Evolutionary conservation across 2,797 vertebrate species (phyloP).

Genomic region (Otolemur crassicaudatus): DNA sequence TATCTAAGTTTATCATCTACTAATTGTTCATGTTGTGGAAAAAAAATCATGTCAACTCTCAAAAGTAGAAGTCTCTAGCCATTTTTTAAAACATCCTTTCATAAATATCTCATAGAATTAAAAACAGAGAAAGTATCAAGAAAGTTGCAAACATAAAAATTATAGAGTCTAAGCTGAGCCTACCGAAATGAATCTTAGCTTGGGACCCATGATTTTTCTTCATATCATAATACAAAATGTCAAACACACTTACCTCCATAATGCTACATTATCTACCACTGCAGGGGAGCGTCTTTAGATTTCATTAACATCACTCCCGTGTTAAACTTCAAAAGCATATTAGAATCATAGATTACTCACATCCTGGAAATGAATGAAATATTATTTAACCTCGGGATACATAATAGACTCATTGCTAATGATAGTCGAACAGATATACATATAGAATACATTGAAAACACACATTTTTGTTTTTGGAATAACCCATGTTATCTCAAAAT

Average conservation of each 20-base stretch:
- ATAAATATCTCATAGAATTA: conserved; percentile 69
- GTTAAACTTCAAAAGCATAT: conserved; percentile 45
- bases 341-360: background rate
- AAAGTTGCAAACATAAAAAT: conserved; percentile 48
- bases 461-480: too few relatives aligned
- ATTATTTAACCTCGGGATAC: background rate
- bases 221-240: background rate
- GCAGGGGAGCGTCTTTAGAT: background rate
- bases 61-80: conserved; percentile 41
- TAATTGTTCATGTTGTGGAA: background rate
- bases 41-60: conserved; percentile 55
- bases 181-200: conserved; percentile 54
- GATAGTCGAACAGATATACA: background rate
- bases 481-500: background rate
- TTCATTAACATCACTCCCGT: background rate
- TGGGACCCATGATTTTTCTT: conserved; percentile 48
- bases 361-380: background rate
- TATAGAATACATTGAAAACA: background rate
- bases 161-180: background rate
- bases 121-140: conserved; percentile 49
- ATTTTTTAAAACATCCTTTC: conserved; percentile 58
- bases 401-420: background rate
- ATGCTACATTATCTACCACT: background rate
- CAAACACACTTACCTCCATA: background rate
- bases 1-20: conserved; percentile 32